These are phyloP conservation scores for Montipora sp. DNA, from an alignment of 64 coral and sea anemone species.

Conservation along the genomic window DNA sequence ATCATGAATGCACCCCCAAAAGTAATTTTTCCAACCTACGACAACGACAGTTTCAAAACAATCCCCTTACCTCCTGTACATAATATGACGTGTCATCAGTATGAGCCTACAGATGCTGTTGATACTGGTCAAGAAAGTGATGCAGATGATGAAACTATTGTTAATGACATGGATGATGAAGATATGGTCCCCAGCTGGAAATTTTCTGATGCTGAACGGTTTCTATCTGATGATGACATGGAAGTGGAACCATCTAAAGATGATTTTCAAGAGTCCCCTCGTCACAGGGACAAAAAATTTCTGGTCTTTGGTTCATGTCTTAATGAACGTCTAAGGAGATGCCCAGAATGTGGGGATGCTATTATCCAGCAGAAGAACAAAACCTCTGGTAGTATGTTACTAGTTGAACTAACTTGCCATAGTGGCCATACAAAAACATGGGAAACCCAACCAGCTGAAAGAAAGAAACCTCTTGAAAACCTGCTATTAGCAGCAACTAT, in stretches of 20 bases:
- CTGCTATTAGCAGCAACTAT: background rate
- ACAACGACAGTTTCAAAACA: no score
- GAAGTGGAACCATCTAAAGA: background rate
- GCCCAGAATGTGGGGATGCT: no score
- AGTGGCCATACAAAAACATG: slow-evolving; percentile 19
- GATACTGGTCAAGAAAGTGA: background rate
- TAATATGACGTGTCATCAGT: no score
- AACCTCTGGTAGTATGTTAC: no score
- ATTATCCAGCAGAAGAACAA: no score
- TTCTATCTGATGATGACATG: background rate
- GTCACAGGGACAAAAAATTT: slow-evolving; percentile 20
- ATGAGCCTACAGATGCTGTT: no score
- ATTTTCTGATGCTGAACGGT: background rate
- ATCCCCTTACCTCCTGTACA: no score
- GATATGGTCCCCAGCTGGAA: background rate
- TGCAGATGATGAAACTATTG: background rate
- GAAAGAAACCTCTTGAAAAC: slow-evolving; percentile 1
- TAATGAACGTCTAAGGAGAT: background rate
- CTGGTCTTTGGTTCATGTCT: slow-evolving; percentile 43
- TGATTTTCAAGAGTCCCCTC: background rate
- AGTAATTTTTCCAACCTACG: no score
- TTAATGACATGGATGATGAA: background rate
- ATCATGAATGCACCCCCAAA: no score
- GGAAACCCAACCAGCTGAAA: slow-evolving; percentile 32
- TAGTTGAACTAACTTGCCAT: no score